Base-by-base conservation (phyloP, 2,797 vertebrate genomes). In the Eulemur albifrons region DNA sequence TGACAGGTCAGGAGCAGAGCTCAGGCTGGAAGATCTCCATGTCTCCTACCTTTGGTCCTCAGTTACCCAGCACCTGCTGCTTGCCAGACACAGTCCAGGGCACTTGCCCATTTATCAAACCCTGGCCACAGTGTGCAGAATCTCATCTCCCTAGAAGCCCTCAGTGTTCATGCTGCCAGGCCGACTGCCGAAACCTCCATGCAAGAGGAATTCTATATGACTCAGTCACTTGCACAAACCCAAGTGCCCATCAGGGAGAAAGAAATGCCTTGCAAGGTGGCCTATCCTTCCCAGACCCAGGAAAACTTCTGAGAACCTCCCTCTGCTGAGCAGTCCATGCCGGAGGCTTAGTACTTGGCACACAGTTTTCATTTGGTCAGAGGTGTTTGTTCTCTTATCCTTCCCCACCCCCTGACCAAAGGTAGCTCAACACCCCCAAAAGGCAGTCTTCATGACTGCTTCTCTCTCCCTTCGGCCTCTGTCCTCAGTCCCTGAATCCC, bases 401-500 rank as follows among this genome's bases (percentile, higher is more conserved):
- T 21, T 57, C 87, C 69, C 43, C 5, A 77, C 5, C 9, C 10
- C 32, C 73, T 35, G 38, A 48, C 79, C 52, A 38, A 38, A 70
- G 40, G 14, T n/a, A 70, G 82, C 54, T 40, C 63, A 43, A 38
- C 38, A 6, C n/a, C 93, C 81, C 81, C 23, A 14, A 79, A 81
- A 95, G 59, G 77, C 90, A 57, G 54, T 67, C 75, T 80, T 93
- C 40, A 15, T 23, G 40, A 81, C 81, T 43, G 75, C 81, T 81
- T 67, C 38, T 32, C 52, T 73, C 43, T 95, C 87, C 50, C 94
- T 69, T 38, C 5, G 23, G 79, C 80, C 94, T 96, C 95, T 79
- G 85, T 96, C 93, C 92, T 92, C 54, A 88, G 93, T 81, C 90
- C 76, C 92, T 20, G 61, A 85, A 77, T 92, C 82, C 94, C 92